Evolutionary conservation across 2,113 vertebrate genomes (phyloP), one percentile per base, ranked within the genome.

Genomic region (Nothoprocta perdicaria): DNA sequence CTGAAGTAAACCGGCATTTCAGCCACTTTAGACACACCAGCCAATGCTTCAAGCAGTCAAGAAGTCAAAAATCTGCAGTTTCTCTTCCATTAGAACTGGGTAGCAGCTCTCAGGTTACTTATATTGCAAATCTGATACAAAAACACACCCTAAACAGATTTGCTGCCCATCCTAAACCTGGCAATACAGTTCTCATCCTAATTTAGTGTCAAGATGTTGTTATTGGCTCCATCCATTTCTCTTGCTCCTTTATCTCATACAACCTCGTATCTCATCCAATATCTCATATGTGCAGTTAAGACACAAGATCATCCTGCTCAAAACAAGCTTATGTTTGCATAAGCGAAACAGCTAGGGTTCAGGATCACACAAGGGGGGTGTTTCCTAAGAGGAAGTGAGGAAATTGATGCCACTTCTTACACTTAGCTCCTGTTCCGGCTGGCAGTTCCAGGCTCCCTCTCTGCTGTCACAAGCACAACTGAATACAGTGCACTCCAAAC

Each of bases 1-100:
- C 57, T 68, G 69, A 92, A 90, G 66, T 80, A 86, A 92, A 94
- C 88, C 80, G 88, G 69, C 46, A 75, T 81, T 86, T 84, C 76
- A 75, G 55, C 52, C 73, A 29, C 68, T 52, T 82, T 61, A 60
- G 85, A 79, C 41, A 57, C 76, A 61, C 62, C 66, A 46, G 66
- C 75, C 50, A 79, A 87, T 65, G 45, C 63, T 74, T 85, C 66
- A 55, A 13, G 46, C 82, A 85, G 91, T 31, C 71, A 31, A 26
- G 27, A 31, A 62, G 31, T 31, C 55, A 60, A 12, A 2, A 69
- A 88, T 77, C 31, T 13, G 40, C 63, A 85, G 14, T 33, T 33
- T 41, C 68, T 67, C 24, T 2, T 73, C 65, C 31, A 12, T 7
- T 41, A 66, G 35, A 69, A 57, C 43, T 10, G 19, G 10, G 46